Conservation (phyloP, 2,888 invertebrate species). For the Allolobophora icterica region DNA sequence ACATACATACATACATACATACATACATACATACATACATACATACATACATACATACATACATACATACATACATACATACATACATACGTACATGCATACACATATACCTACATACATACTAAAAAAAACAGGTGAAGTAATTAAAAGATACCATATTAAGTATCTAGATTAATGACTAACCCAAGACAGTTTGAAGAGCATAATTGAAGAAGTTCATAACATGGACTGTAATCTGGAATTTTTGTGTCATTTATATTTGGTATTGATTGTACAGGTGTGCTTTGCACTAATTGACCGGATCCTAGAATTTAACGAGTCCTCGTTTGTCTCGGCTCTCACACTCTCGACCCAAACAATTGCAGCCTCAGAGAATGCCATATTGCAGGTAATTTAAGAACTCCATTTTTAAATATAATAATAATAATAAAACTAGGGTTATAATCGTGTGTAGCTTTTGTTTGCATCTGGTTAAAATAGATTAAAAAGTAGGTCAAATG, state of each 20-base stretch:
- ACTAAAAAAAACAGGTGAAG: too few species aligned
- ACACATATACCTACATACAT: too few species aligned
- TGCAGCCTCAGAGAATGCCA: slow-evolving; percentile 1
- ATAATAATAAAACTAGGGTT: neutral
- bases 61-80: too few species aligned
- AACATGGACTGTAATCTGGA: neutral
- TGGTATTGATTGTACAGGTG: neutral
- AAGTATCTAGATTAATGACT: neutral
- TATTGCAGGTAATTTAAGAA: neutral
- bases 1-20: too few species aligned
- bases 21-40: too few species aligned
- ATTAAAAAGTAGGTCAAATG: too few species aligned
- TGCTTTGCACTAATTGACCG: slow-evolving; percentile 5
- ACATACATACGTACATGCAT: too few species aligned
- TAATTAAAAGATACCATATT: too few species aligned
- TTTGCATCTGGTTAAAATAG: too few species aligned
- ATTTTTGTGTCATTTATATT: too few species aligned
- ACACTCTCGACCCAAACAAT: neutral
- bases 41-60: too few species aligned
- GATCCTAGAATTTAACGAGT: neutral
- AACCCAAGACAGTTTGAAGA: neutral
- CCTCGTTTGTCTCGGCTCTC: neutral
- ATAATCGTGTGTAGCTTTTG: too few species aligned
- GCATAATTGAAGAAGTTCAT: neutral
- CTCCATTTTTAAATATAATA: neutral